Base-by-base conservation (phyloP, 2,797 vertebrate species). In the Peromyscus aztecus region DNA sequence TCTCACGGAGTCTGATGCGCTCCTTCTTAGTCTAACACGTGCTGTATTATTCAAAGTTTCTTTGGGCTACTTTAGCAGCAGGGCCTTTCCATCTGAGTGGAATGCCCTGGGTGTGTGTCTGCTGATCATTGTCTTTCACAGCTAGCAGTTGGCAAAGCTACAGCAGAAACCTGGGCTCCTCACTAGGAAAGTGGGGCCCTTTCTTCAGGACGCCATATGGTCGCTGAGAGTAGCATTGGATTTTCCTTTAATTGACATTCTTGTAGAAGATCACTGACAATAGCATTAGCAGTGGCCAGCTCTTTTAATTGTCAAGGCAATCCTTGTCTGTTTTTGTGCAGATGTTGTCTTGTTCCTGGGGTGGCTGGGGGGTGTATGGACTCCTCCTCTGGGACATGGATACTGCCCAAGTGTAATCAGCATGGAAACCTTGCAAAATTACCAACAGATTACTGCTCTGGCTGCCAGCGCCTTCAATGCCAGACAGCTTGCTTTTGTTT, bases 221-320 rank as follows among this genome's bases (percentile, higher is more conserved):
- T 78, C 83, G 83, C 55, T 24, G 76, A 95, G 95, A 71, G 46
- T 2, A 4, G 43, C 29, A 40, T 46, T 75, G 65, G 52, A 82
- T 90, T 96, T 87, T 82, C 89, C 67, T 84, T 67, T 96, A 92
- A 91, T 94, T 94, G 82, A 95, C 73, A 92, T 94, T 85, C 88
- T 90, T 94, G 37, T 91, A 82, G 85, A 90, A 90, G 75, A 69
- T 93, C 61, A 71, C 8, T 23, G 21, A 97, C 80, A 97, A 90
- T 69, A 85, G 57, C 71, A 49, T 71, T 93, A 95, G 87, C 65
- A 31, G 91, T 75, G 91, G 85, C 40, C n/a, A 6, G 94, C 61
- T 88, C 83, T 95, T 95, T 88, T 86, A 89, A 86, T 83, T 84
- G 84, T 85, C 76, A 19, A 86, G 61, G 63, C 57, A 83, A 89